These are phyloP conservation scores for Tychaedon coryphoeus DNA, from an alignment of 2,113 vertebrate genomes.

Conservation along the genomic window DNA sequence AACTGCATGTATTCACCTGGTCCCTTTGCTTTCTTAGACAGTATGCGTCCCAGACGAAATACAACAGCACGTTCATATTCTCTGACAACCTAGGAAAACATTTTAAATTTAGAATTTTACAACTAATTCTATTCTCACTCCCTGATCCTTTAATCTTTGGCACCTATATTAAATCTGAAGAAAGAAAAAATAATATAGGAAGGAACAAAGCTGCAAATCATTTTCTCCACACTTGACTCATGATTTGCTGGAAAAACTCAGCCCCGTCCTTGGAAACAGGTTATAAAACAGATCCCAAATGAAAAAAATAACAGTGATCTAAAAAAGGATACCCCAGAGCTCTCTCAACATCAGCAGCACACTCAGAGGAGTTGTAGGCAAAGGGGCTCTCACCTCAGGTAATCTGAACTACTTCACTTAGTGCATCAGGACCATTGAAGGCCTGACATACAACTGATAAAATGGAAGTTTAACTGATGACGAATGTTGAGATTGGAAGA, in stretches of 20 bases:
- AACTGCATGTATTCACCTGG: slow-evolving; percentile 75
- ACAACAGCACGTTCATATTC: slow-evolving; percentile 90
- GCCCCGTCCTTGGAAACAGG: background rate
- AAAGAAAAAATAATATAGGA: background rate
- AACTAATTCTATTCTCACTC: background rate
- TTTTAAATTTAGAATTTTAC: background rate
- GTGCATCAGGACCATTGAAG: background rate
- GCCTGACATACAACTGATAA: background rate
- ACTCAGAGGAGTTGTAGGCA: background rate
- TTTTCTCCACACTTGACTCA: background rate
- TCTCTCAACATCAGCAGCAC: background rate
- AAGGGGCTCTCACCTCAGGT: background rate
- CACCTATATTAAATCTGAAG: background rate
- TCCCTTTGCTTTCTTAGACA: slow-evolving; percentile 83
- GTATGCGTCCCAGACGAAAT: slow-evolving; percentile 84
- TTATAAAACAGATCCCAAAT: background rate
- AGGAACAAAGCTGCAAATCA: background rate
- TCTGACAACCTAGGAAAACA: slow-evolving; percentile 79
- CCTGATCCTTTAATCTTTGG: background rate
- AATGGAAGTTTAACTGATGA: background rate
- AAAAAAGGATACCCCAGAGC: background rate
- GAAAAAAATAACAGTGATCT: background rate
- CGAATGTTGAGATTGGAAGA: background rate
- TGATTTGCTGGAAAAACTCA: background rate
- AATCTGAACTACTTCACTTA: background rate